Base-by-base conservation (phyloP, 1,140 invertebrate genomes). In the Brachionus asplanchnoidis region DNA sequence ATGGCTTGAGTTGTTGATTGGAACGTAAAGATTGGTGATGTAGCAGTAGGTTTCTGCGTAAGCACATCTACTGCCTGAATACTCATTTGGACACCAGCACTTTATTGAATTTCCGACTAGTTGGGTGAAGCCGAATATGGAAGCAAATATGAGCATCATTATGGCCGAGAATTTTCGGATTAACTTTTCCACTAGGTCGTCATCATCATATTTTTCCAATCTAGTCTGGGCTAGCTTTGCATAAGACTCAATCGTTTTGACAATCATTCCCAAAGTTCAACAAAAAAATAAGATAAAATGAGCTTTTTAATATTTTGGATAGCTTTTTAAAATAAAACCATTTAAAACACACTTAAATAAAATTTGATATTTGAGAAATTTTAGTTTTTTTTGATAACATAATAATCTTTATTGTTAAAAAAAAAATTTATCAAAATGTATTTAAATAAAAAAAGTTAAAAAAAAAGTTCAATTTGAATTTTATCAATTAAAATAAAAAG, bases 21-120 rank as follows among this genome's bases (percentile, higher is more conserved):
- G 77, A n/a, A 80, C 44, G 20, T 80, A 80, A 9, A 80, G 26
- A 65, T 42, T 80, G n/a, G 77, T 80, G 8, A 80, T 80, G 9
- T 80, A 80, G 36, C 77, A 80, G 36, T 80, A 53, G 4, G 44
- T 80, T 50, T 26, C 4, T 8, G 77, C 77, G 20, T 53, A 80
- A 9, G 9, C 44, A 56, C 77, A 80, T 80, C 77, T 26, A 11
- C 42, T 32, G 46, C 44, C 77, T 11, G 77, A 17, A 11, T 80
- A 80, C n/a, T 80, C 77, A 53, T 80, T 80, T 23, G 36, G 23
- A 42, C 77, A 80, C 77, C 77, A 80, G 20, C 77, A 80, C 42
- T 80, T 3, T 0, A 80, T 53, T 17, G 77, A 46, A 8, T 80
- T 53, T 9, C 77, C 77, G 9, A 80, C 77, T n/a, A 80, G 44